These are phyloP conservation scores for Ammodytes dubius DNA, from an alignment of 2,113 vertebrate species.

Conservation along the genomic window DNA sequence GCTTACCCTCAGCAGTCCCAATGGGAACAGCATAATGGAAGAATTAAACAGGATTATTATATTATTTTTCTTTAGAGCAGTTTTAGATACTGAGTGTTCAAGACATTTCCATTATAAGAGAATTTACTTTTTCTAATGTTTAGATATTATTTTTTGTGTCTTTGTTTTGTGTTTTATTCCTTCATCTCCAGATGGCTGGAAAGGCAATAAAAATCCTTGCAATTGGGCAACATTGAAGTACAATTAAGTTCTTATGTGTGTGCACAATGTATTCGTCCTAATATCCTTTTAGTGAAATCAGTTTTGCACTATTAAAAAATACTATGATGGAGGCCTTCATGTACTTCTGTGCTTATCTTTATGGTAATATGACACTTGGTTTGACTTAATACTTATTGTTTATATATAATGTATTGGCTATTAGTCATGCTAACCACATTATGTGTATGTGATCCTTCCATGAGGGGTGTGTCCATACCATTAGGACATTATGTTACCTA, in stretches of 20 bases:
- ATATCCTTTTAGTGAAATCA: background rate
- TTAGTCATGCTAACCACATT: too few species aligned
- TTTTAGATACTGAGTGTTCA: background rate
- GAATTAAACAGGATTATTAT: constrained; percentile 16
- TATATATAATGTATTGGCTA: too few species aligned
- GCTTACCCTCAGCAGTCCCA: background rate
- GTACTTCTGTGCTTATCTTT: too few species aligned
- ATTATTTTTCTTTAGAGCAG: background rate
- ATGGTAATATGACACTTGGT: too few species aligned
- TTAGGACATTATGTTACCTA: background rate
- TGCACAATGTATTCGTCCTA: background rate
- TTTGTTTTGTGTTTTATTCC: background rate
- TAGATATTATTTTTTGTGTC: background rate
- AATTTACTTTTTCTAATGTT: background rate
- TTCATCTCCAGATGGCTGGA: background rate
- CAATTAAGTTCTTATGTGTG: background rate
- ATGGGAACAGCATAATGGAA: constrained; percentile 12
- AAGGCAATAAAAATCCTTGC: background rate
- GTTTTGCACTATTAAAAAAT: too few species aligned
- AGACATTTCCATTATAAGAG: background rate
- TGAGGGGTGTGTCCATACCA: too few species aligned
- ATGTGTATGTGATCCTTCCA: too few species aligned
- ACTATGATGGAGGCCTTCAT: too few species aligned
- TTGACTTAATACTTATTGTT: too few species aligned
- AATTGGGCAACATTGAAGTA: background rate